A percentile compares a stretch with the other conserved stretches of the same genome.
Evolutionary conservation across 2,113 vertebrate species (phyloP).

Genomic region (Pachypanchax playfairii): DNA sequence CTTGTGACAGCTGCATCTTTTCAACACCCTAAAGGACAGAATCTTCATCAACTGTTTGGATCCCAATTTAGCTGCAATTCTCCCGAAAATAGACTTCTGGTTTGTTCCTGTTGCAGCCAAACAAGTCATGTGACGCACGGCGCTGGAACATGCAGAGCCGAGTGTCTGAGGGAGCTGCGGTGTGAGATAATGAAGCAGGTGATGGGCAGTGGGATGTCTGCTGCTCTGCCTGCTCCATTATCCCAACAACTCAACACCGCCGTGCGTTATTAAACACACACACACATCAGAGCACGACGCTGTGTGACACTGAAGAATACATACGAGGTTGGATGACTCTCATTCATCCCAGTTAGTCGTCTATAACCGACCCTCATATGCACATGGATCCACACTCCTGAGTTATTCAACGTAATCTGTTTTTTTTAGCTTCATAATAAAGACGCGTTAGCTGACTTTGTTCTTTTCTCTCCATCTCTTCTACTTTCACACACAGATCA

Average conservation of each 20-base stretch:
- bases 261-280: slow-evolving; percentile 9
- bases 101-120: slow-evolving; percentile 27
- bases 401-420: slow-evolving; percentile 19
- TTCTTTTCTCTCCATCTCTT: not conserved
- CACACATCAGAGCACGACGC: slow-evolving; percentile 12
- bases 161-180: slow-evolving; percentile 7
- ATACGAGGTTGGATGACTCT: slow-evolving; percentile 22
- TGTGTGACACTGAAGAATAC: slow-evolving; percentile 26
- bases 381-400: not conserved
- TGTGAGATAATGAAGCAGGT: slow-evolving; percentile 35
- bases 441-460: slow-evolving; percentile 14
- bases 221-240: slow-evolving; percentile 24
- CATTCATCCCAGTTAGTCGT: slow-evolving; percentile 17
- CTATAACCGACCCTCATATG: slow-evolving; percentile 6
- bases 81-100: slow-evolving; percentile 29
- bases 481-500: not conserved
- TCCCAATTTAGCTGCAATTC: slow-evolving; percentile 31
- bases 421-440: slow-evolving; percentile 35
- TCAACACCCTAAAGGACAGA: slow-evolving; percentile 21
- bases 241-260: slow-evolving; percentile 25
- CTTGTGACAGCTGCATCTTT: slow-evolving; percentile 16
- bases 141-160: not conserved
- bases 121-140: slow-evolving; percentile 40
- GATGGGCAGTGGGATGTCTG: slow-evolving; percentile 36
- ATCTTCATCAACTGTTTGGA: slow-evolving; percentile 1